Percentiles rank a stretch among this genome's conserved stretches.
Evolutionary conservation across 2,113 vertebrate species (phyloP).

Genomic region (Oryzias melastigma): DNA sequence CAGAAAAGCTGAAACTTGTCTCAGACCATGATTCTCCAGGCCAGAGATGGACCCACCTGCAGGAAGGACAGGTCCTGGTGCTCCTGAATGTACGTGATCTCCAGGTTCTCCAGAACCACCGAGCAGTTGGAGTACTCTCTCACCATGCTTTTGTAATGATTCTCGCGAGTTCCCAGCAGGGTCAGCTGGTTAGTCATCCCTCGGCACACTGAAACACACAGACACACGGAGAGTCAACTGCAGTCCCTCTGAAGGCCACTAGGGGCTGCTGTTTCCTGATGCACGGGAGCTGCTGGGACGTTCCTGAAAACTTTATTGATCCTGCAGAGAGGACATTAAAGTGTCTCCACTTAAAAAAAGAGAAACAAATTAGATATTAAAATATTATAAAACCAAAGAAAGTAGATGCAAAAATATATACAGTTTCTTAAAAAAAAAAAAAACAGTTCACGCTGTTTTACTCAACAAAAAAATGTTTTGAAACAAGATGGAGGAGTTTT

Average conservation of each 20-base stretch:
- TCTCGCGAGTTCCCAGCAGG: constrained; percentile 75
- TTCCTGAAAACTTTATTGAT: not conserved
- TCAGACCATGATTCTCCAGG: not conserved
- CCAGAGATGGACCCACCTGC: constrained; percentile 69
- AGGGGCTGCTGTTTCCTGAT: not conserved
- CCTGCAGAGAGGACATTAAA: too few species aligned
- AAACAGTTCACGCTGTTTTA: too few species aligned
- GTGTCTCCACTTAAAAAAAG: too few species aligned
- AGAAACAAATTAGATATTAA: too few species aligned
- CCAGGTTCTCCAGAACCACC: constrained; percentile 91
- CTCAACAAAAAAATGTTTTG: too few species aligned
- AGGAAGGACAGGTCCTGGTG: constrained; percentile 88
- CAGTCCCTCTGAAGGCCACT: constrained; percentile 1
- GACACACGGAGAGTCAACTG: not conserved
- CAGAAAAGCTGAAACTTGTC: too few species aligned
- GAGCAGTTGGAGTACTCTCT: constrained; percentile 89
- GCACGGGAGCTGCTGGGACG: not conserved
- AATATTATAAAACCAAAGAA: too few species aligned
- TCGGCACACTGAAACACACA: constrained; percentile 83
- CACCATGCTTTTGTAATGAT: constrained; percentile 86
- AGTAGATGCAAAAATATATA: too few species aligned
- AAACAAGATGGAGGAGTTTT: too few species aligned
- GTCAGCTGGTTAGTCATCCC: constrained; percentile 88
- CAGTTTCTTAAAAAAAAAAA: too few species aligned
- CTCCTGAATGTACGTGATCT: constrained; percentile 84